Evolutionary conservation across 2,113 vertebrate species (phyloP).

Genomic region (Cichladusa arquata): DNA sequence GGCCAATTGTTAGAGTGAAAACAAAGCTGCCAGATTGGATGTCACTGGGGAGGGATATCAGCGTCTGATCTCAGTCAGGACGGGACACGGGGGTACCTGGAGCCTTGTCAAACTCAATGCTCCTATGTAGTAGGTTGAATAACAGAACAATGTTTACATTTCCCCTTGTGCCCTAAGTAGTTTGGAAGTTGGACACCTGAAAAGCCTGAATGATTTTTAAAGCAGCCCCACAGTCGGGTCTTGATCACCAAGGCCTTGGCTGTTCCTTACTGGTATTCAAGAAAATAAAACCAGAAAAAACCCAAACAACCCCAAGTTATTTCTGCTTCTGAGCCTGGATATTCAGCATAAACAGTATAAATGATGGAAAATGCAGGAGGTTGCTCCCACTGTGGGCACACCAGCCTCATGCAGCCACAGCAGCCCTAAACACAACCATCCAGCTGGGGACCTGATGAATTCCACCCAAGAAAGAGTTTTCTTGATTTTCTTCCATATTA

Average conservation of each 20-base stretch:
- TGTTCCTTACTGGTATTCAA: neutral
- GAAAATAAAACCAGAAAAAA: neutral
- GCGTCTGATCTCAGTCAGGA: constrained; percentile 61
- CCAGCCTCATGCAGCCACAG: neutral
- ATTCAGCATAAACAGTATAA: neutral
- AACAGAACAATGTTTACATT: constrained; percentile 77
- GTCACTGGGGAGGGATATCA: constrained; percentile 68
- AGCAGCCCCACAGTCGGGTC: constrained; percentile 8
- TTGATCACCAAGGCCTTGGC: constrained; percentile 15
- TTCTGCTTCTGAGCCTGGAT: neutral
- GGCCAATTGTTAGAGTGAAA: constrained; percentile 75
- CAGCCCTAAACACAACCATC: neutral
- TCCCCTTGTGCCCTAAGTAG: constrained; percentile 50
- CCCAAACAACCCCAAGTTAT: neutral
- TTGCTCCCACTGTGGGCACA: neutral
- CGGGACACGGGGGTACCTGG: constrained; percentile 60
- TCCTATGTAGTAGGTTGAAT: constrained; percentile 74
- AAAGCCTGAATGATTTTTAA: constrained; percentile 53
- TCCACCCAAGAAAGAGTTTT: neutral
- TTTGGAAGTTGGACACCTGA: constrained; percentile 37
- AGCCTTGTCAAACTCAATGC: constrained; percentile 72
- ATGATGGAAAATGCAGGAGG: neutral
- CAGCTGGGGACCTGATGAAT: neutral
- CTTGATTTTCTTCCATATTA: neutral
- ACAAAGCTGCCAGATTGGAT: constrained; percentile 68